Conservation (phyloP, 2,113 vertebrate species). For the Campylorhamphus procurvoides region DNA sequence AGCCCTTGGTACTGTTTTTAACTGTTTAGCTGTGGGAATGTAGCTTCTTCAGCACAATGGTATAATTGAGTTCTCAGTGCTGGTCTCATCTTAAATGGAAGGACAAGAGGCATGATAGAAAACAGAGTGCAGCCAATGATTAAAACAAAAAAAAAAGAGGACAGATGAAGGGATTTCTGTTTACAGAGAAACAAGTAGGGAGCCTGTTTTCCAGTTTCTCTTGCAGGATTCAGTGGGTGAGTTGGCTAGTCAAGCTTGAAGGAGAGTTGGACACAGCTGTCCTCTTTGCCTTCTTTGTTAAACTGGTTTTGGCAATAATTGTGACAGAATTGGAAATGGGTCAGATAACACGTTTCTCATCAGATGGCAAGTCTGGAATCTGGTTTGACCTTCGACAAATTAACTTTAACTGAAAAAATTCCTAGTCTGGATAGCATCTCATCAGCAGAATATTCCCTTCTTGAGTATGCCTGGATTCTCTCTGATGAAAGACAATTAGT, state of each 20-base stretch:
- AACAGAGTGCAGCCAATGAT: background rate
- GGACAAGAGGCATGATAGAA: background rate
- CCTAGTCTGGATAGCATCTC: background rate
- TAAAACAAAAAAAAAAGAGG: background rate
- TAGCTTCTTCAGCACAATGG: background rate
- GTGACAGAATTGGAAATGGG: background rate
- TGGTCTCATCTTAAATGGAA: background rate
- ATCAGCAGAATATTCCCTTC: background rate
- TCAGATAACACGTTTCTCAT: background rate
- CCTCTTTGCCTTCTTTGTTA: conserved; percentile 4
- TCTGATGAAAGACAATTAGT: background rate
- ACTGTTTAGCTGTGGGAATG: background rate
- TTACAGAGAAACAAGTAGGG: background rate
- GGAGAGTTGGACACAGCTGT: background rate
- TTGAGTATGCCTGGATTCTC: background rate
- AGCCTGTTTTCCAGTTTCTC: background rate
- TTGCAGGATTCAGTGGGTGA: background rate
- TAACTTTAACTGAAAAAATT: background rate
- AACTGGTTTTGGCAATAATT: background rate
- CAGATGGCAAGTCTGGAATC: background rate
- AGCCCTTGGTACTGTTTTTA: background rate
- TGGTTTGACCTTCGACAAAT: background rate
- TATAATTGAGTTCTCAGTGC: background rate
- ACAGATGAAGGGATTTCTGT: background rate
- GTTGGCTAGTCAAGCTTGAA: conserved; percentile 39